Percentiles rank a stretch among this genome's conserved stretches.
Conservation (phyloP, 92 coral and sea anemone species). For the Montipora capitata region DNA sequence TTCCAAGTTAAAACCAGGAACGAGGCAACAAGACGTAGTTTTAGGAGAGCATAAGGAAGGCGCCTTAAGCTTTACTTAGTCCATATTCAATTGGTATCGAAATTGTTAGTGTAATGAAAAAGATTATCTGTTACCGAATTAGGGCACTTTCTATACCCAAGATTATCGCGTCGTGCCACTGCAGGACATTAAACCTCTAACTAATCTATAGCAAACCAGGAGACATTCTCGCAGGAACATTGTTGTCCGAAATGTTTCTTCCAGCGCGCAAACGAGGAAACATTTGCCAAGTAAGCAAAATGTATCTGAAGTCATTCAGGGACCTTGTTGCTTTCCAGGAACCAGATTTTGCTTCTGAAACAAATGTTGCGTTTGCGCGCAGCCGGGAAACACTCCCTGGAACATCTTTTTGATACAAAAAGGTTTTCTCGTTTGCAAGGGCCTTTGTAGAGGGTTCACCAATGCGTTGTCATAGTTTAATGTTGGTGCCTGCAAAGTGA, state of each 20-base stretch:
- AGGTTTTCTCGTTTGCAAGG: neutral
- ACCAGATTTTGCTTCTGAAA: neutral
- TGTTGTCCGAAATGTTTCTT: neutral
- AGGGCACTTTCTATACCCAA: neutral
- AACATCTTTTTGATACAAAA: neutral
- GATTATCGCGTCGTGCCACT: neutral
- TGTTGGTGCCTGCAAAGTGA: neutral
- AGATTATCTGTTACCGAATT: neutral
- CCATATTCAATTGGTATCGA: neutral
- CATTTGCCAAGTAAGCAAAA: conserved; percentile 1
- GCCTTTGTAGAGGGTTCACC: conserved; percentile 7
- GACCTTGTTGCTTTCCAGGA: neutral
- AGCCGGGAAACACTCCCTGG: neutral
- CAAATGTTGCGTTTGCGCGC: neutral
- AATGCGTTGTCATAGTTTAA: neutral
- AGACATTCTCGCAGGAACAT: neutral
- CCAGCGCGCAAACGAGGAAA: conserved; percentile 4
- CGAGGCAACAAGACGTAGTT: neutral
- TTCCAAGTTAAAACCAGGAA: neutral
- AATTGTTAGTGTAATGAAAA: neutral
- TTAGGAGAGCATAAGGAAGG: neutral
- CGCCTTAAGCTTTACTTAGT: conserved; percentile 3
- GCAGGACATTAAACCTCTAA: neutral
- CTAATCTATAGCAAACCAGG: neutral
- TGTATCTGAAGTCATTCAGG: neutral